phyloP scores from a whole-genome alignment of 2,888 invertebrate species.

The Temnothorax rugatulus region DNA sequence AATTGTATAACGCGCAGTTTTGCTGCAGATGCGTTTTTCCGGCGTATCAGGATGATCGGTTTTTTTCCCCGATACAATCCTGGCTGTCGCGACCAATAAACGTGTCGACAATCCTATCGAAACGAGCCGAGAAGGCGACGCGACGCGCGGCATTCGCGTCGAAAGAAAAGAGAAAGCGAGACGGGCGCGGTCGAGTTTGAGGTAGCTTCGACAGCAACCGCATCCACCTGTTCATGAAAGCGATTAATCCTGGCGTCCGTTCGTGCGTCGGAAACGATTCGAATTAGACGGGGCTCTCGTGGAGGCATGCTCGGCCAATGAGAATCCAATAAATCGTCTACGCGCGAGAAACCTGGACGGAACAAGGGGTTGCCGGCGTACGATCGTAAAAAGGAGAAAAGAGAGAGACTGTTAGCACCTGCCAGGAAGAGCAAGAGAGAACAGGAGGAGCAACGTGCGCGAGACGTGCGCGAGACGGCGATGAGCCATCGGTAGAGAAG shows the following conservation, averaged over 20 bases:
- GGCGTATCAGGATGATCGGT: constrained; percentile 41
- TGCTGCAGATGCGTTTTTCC: constrained; percentile 55
- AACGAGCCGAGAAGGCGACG: constrained; percentile 30
- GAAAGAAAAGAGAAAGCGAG: constrained; percentile 47
- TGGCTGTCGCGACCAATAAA: constrained; percentile 50
- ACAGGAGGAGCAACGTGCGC: constrained; percentile 40
- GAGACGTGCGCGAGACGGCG: no score
- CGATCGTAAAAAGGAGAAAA: constrained; percentile 26
- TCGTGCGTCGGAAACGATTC: constrained; percentile 69
- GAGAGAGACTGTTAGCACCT: background rate
- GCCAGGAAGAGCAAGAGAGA: background rate
- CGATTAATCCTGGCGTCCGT: constrained; percentile 70
- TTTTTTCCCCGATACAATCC: constrained; percentile 43
- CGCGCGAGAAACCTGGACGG: constrained; percentile 61
- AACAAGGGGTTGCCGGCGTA: constrained; percentile 46
- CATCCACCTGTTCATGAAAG: constrained; percentile 73
- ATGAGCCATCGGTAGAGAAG: background rate
- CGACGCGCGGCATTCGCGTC: background rate
- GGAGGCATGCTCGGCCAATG: constrained; percentile 69
- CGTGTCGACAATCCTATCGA: constrained; percentile 48
- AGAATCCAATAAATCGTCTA: constrained; percentile 74
- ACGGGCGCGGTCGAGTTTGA: constrained; percentile 27
- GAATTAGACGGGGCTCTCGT: constrained; percentile 71
- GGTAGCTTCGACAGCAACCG: constrained; percentile 61
- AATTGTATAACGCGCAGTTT: constrained; percentile 39